These are phyloP conservation scores for Enteromius radiatus DNA, from an alignment of 2,797 vertebrate genomes.

Conservation along the genomic window DNA sequence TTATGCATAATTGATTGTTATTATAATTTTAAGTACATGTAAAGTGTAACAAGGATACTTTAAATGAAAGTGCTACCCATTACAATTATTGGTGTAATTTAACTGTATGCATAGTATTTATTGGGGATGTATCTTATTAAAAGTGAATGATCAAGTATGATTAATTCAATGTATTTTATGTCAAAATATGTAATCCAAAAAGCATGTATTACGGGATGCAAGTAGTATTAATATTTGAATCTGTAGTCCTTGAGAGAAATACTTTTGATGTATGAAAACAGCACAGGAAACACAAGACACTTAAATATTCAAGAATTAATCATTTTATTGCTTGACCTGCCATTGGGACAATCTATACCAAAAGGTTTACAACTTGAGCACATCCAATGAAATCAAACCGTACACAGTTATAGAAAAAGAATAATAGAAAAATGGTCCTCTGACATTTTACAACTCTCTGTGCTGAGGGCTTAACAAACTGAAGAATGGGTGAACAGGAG, in stretches of 20 bases:
- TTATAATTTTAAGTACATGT: neutral
- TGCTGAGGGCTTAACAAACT: slow-evolving; percentile 68
- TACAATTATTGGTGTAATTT: neutral
- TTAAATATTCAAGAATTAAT: slow-evolving; percentile 78
- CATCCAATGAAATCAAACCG: slow-evolving; percentile 76
- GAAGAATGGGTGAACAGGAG: slow-evolving; percentile 69
- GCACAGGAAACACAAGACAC: neutral
- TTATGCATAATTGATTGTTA: neutral
- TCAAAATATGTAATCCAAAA: neutral
- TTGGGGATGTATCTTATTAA: neutral
- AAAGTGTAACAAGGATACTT: neutral
- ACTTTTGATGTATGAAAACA: neutral
- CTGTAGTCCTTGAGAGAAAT: neutral
- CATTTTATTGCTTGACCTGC: slow-evolving; percentile 90
- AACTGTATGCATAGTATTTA: neutral
- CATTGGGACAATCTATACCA: slow-evolving; percentile 84
- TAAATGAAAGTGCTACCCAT: neutral
- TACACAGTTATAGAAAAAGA: slow-evolving; percentile 75
- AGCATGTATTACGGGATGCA: neutral
- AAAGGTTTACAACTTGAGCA: slow-evolving; percentile 83
- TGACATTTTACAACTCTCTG: slow-evolving; percentile 77
- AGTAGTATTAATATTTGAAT: neutral
- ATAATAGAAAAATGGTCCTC: slow-evolving; percentile 84
- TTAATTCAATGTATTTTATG: neutral
- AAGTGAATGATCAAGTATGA: neutral